phyloP scores from a whole-genome alignment of 2,888 invertebrate genomes.

The Noctua fimbriata region DNA sequence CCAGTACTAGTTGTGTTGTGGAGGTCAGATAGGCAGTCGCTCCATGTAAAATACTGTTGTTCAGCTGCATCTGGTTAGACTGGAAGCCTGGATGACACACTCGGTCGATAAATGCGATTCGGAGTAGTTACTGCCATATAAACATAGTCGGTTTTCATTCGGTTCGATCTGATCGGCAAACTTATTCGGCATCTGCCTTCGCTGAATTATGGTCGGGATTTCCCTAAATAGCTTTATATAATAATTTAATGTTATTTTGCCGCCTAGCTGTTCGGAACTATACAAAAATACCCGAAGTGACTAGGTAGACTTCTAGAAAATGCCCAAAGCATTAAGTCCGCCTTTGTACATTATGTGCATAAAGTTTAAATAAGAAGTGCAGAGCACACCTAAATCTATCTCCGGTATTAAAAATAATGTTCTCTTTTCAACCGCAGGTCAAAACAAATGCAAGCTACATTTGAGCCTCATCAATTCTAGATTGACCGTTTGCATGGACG shows the following conservation, averaged over 20 bases:
- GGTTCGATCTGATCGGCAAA: background rate
- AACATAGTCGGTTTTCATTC: background rate
- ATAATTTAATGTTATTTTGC: background rate
- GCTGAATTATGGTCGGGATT: background rate
- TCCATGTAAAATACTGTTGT: too few species aligned
- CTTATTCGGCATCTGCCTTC: background rate
- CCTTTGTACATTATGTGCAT: too few species aligned
- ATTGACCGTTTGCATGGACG: too few species aligned
- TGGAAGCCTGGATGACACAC: too few species aligned
- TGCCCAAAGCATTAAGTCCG: too few species aligned
- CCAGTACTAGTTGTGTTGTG: too few species aligned
- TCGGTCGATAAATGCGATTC: too few species aligned
- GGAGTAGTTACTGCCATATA: too few species aligned
- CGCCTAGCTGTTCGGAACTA: background rate
- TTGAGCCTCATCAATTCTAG: background rate
- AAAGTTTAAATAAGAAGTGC: background rate
- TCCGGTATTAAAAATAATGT: background rate
- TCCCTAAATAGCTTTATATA: background rate
- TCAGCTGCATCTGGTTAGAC: too few species aligned
- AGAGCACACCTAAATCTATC: background rate
- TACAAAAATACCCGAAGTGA: too few species aligned
- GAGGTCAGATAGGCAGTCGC: too few species aligned
- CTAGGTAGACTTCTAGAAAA: too few species aligned
- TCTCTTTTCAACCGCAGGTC: background rate
- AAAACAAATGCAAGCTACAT: background rate